Evolutionary conservation across 2,113 vertebrate species (phyloP).

Genomic region (rat (Rattus norvegicus)): GRCr8 NC_086032.1:70087001-70087500

Average conservation of each 20-base stretch:
- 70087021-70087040: neutral
- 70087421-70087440: neutral
- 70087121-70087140: neutral
- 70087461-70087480: conserved; percentile 16
- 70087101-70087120: neutral
- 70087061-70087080: neutral
- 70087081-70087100: neutral
- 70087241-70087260: neutral
- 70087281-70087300: neutral
- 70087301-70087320: neutral
- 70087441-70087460: conserved; percentile 19
- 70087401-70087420: neutral
- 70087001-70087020: neutral
- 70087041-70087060: neutral
- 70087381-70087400: neutral
- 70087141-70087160: neutral
- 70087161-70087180: neutral
- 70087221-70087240: neutral
- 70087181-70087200: neutral
- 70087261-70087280: neutral
- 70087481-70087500: neutral
- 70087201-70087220: too few species aligned
- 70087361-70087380: neutral
- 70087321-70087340: neutral
- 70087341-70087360: neutral